Evolutionary conservation across 2,113 vertebrate genomes (phyloP).

Genomic region (Callorhinus ursinus): DNA sequence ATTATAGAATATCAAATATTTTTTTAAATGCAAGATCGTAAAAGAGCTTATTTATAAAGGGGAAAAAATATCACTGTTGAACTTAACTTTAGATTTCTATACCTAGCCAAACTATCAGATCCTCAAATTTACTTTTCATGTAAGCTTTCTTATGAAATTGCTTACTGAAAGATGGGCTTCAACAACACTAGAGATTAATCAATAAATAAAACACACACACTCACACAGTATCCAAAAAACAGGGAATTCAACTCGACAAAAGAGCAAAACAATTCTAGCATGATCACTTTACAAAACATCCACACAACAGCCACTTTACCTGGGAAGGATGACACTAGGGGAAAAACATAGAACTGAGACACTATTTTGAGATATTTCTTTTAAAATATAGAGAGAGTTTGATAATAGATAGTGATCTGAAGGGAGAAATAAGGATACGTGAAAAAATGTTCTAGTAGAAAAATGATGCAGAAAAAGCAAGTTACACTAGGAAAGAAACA

Average conservation of each 20-base stretch:
- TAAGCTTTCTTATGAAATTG: not conserved
- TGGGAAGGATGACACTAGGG: not conserved
- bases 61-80: not conserved
- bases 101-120: not conserved
- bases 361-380: not conserved
- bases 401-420: not conserved
- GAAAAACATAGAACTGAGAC: not conserved
- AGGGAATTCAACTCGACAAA: not conserved
- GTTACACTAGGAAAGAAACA: not conserved
- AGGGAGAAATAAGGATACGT: not conserved
- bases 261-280: not conserved
- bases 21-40: not conserved
- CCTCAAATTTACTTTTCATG: not conserved
- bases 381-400: not conserved
- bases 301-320: not conserved
- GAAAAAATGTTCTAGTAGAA: constrained; percentile 5
- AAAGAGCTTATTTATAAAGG: not conserved
- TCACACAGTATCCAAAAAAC: not conserved
- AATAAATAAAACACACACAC: not conserved
- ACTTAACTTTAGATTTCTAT: constrained; percentile 5
- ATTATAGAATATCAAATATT: not conserved
- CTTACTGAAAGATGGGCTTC: not conserved
- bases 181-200: not conserved
- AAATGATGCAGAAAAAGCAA: constrained; percentile 13
- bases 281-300: not conserved